Conservation (phyloP, 2,797 vertebrate genomes). For the Bucorvus abyssinicus region DNA sequence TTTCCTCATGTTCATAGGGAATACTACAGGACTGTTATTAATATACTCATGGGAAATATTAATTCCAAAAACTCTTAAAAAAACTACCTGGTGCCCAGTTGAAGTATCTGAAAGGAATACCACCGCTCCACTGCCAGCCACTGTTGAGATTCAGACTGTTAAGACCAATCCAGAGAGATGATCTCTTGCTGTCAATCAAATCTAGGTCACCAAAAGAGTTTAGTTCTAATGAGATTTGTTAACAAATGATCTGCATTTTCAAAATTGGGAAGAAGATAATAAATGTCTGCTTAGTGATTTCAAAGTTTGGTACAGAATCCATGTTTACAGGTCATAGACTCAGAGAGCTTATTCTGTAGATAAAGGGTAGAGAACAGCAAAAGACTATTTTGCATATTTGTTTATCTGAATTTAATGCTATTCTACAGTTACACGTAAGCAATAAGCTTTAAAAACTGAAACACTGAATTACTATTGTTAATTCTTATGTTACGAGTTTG, state of each 20-base stretch:
- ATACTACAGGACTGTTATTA: background rate
- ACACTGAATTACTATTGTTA: background rate
- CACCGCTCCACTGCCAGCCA: slow-evolving; percentile 90
- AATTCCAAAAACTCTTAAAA: background rate
- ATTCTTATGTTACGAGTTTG: background rate
- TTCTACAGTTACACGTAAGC: background rate
- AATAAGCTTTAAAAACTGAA: background rate
- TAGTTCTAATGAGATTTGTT: background rate
- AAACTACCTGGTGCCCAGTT: slow-evolving; percentile 90
- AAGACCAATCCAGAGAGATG: slow-evolving; percentile 88
- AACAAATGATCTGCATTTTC: background rate
- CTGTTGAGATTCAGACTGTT: slow-evolving; percentile 86
- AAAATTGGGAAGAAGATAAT: background rate
- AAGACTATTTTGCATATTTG: background rate
- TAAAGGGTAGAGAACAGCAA: background rate
- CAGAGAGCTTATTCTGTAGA: background rate
- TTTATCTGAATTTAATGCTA: background rate
- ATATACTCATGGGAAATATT: background rate
- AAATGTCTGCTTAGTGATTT: background rate
- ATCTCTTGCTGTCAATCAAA: slow-evolving; percentile 73
- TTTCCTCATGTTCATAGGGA: background rate
- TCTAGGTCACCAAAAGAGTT: slow-evolving; percentile 71
- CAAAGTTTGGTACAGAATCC: background rate
- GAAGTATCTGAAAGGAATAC: slow-evolving; percentile 88
- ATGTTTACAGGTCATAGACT: background rate